phyloP scores from a whole-genome alignment of 1,140 invertebrate genomes.

The Tetramorium simillimum region DNA sequence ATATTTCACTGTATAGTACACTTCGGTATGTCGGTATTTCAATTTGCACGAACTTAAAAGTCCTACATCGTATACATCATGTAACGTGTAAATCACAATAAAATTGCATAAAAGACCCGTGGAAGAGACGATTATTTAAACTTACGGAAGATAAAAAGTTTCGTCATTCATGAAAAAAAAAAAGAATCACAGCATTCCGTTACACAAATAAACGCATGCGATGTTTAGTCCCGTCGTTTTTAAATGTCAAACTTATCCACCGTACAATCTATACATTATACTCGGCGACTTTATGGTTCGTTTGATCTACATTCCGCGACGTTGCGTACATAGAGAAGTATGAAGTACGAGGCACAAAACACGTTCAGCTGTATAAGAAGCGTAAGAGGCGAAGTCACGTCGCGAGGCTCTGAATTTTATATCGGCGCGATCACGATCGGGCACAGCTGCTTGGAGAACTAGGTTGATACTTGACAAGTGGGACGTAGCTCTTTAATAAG shows the following conservation, averaged over 20 bases:
- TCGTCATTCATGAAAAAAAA: neutral
- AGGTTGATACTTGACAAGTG: conserved; percentile 48
- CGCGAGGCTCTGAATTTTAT: conserved; percentile 54
- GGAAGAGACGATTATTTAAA: neutral
- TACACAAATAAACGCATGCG: neutral
- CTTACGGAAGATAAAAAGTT: neutral
- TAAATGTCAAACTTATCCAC: neutral
- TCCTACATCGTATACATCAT: neutral
- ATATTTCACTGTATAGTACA: neutral
- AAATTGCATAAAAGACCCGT: neutral
- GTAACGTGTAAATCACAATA: neutral
- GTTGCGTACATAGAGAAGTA: neutral
- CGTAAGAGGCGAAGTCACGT: conserved; percentile 18
- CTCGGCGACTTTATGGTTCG: neutral
- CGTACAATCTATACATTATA: neutral
- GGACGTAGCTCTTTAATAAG: conserved; percentile 57
- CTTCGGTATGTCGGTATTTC: neutral
- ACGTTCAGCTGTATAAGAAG: conserved; percentile 1
- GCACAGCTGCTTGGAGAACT: conserved; percentile 42
- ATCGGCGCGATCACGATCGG: conserved; percentile 44
- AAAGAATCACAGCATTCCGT: neutral
- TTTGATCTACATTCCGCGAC: neutral
- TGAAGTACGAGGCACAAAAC: conserved; percentile 13
- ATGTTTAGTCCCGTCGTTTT: neutral
- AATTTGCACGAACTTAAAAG: neutral